Base-by-base conservation (phyloP, 2,113 vertebrate species). In the Rhagologus leucostigma region DNA sequence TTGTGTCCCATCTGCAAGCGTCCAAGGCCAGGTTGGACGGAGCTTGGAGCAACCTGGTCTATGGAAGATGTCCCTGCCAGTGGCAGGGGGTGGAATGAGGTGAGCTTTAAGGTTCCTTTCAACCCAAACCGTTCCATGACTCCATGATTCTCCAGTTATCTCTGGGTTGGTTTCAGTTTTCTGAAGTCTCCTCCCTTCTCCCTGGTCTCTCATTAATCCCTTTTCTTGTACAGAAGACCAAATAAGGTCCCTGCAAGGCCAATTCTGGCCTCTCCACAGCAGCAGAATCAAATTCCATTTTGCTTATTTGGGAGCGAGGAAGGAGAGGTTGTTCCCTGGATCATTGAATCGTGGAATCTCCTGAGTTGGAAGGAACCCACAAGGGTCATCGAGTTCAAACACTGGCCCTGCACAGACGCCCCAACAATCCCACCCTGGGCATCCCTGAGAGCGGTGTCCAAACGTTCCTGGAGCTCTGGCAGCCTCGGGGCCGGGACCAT, bases 81-180 rank as follows among this genome's bases (percentile, higher is more conserved):
- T 27, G 39, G 27, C 57, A 33, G 60, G 35, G 35, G 8, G 24
- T 42, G 24, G 50, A 18, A 33, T 7, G 17, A 64, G 7, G 7
- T 81, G 76, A 50, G 10, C 11, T 50, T 37, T 44, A 44, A 50
- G 10, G 27, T 65, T 33, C 15, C 12, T 65, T 73, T 33, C 18
- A 65, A 15, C 27, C 21, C 44, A 49, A 44, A 50, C 42, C 12
- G 24, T 37, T 81, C 76, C 3, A 2, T 56, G 50, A 18, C 35
- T 64, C 26, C 5, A 1, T 19, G 42, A 33, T 56, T 60, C 26
- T 5, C 29, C 6, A 8, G 0, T 23, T 18, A 3, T 13, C 41
- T 47, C 17, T 1, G 50, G n/a, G 26, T 29, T 62, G 26, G 26
- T 52, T 73, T 47, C 11, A 5, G 1, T 52, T 65, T 77, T 29